Percentiles rank a stretch among this genome's conserved stretches.
Evolutionary conservation across 2,797 vertebrate genomes (phyloP).

Genomic region (Sebastes variabilis): DNA sequence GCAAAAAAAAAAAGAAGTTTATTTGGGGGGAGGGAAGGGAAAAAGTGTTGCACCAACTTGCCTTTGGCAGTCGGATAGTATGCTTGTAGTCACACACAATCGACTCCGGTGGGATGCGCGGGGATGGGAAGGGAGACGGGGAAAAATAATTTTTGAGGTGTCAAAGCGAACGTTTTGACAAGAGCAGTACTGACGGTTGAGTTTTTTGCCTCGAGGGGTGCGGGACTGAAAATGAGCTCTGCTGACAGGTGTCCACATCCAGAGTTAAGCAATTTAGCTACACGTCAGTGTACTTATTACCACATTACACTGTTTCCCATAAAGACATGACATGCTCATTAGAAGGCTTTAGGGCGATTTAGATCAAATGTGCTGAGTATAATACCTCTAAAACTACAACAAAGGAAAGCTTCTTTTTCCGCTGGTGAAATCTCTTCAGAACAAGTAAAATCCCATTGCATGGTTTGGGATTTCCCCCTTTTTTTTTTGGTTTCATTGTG

Average conservation of each 20-base stretch:
- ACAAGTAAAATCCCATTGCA: constrained; percentile 1
- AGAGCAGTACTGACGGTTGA: constrained; percentile 54
- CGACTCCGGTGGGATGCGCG: constrained; percentile 55
- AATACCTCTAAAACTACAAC: constrained; percentile 48
- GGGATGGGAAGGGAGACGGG: constrained; percentile 31
- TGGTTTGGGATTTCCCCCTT: neutral
- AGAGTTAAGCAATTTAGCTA: constrained; percentile 65
- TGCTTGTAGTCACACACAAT: constrained; percentile 51
- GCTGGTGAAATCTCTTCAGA: constrained; percentile 9
- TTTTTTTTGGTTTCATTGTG: neutral
- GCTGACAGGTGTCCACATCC: constrained; percentile 68
- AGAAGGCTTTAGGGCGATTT: constrained; percentile 52
- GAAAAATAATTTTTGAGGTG: constrained; percentile 54
- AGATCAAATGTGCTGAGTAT: constrained; percentile 23
- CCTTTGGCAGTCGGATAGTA: constrained; percentile 54
- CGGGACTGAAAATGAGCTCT: constrained; percentile 69
- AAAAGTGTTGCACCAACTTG: constrained; percentile 55
- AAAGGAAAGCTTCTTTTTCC: constrained; percentile 19
- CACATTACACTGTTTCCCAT: constrained; percentile 47
- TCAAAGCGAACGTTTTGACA: constrained; percentile 72
- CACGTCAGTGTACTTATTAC: constrained; percentile 55
- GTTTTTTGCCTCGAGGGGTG: constrained; percentile 50
- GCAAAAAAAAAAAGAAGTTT: neutral
- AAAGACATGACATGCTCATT: constrained; percentile 59
- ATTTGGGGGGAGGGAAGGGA: neutral